These are phyloP conservation scores for Drosophila mettleri DNA, from an alignment of 2,888 invertebrate genomes.

Conservation along the genomic window DNA sequence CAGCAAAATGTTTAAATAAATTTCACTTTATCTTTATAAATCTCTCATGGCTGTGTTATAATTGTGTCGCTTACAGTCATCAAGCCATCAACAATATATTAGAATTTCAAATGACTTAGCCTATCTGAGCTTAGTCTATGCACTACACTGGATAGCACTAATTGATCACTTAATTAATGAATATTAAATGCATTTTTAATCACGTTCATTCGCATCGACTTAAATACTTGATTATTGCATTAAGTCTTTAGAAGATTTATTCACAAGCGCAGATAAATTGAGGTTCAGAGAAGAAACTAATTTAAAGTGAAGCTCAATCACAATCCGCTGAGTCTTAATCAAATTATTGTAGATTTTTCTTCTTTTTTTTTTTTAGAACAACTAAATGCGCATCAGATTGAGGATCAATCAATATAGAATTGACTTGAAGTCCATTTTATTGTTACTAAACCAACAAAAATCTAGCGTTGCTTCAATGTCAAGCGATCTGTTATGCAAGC, in stretches of 20 bases:
- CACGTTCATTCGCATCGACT: neutral
- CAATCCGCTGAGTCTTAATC: neutral
- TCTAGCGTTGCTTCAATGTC: conserved; percentile 16
- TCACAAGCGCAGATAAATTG: neutral
- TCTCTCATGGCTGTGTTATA: neutral
- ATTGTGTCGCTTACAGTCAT: neutral
- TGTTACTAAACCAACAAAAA: neutral
- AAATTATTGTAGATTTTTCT: neutral
- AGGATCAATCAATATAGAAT: conserved; percentile 5
- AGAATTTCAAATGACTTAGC: neutral
- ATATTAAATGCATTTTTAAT: neutral
- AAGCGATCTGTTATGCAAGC: conserved; percentile 8
- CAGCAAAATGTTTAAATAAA: neutral
- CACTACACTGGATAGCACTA: neutral
- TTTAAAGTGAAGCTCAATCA: neutral
- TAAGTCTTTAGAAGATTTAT: neutral
- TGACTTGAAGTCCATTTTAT: neutral
- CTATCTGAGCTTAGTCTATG: neutral
- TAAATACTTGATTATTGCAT: neutral
- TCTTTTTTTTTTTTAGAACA: neutral
- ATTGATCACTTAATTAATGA: conserved; percentile 15
- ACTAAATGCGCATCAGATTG: conserved; percentile 5
- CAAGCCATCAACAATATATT: neutral
- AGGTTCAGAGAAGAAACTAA: neutral
- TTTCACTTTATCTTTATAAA: neutral